Base-by-base conservation (phyloP, 2,888 invertebrate genomes). In the Anoplius nigerrimus region DNA sequence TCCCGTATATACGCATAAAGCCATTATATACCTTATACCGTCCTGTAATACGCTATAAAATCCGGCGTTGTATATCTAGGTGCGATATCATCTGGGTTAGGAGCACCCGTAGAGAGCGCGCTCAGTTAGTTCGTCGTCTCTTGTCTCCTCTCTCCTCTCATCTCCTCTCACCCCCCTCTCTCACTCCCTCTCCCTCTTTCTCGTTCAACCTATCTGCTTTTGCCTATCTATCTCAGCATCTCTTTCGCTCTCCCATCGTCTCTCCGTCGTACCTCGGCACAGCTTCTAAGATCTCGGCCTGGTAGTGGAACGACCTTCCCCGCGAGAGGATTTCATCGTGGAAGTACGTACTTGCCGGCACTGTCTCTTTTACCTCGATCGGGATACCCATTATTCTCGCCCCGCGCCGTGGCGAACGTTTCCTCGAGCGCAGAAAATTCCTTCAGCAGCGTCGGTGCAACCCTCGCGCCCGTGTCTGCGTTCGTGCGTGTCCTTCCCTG, bases 41-140 rank as follows among this genome's bases (percentile, higher is more conserved):
- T 84, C 78, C 80, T 78, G 83, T 86, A 85, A 86, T 86, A 81
- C 80, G 82, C 85, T 81, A 84, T 85, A 86, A 86, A 84, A 81
- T 80, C 79, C 81, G 58, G 69, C 82, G 84, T 78, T 83, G 83
- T 84, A 84, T 84, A 84, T 85, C 85, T 84, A 84, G 80, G 66
- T 76, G 82, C 82, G 84, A 86, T 86, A 86, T 86, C 84, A 85
- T 86, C 85, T 85, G 81, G 85, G 82, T 84, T 86, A 85, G 82
- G 75, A 83, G 83, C 81, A 83, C 75, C 82, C 80, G 76, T 72
- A 76, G 79, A 75, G 75, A 74, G 69, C 70, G 42, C 60, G 21
- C 42, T 65, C 66, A 56, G 63, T 54, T 66, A 64, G 46, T 48
- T 20, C 53, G 56, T 43, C 46, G 42, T 27, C 57, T 63, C 68